These are phyloP conservation scores for Neostethus bicornis DNA, from an alignment of 2,797 vertebrate species.

Conservation along the genomic window DNA sequence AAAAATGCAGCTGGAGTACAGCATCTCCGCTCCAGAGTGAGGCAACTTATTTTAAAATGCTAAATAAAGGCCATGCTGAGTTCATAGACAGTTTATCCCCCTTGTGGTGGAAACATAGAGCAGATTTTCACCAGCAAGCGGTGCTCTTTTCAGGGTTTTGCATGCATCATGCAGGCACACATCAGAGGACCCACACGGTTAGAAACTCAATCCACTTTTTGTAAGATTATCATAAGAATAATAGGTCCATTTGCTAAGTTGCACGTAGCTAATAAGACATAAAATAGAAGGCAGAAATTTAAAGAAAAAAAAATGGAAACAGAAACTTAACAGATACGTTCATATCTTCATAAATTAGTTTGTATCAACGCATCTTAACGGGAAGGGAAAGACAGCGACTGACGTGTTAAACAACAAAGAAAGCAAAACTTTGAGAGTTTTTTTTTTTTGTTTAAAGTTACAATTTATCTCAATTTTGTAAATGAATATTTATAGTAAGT, in stretches of 20 bases:
- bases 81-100: constrained; percentile 30
- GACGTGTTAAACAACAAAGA: constrained; percentile 1
- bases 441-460: constrained; percentile 32
- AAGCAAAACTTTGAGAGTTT: constrained; percentile 23
- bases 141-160: constrained; percentile 54
- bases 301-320: constrained; percentile 39
- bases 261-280: constrained; percentile 50
- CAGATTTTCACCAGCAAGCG: constrained; percentile 63
- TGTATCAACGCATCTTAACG: constrained; percentile 34
- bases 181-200: constrained; percentile 14
- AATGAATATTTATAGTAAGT: neutral
- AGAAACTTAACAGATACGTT: constrained; percentile 21
- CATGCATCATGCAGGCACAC: constrained; percentile 53
- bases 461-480: constrained; percentile 13
- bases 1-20: constrained; percentile 39
- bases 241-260: constrained; percentile 66
- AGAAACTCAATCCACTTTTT: constrained; percentile 34
- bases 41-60: constrained; percentile 45
- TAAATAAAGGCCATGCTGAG: constrained; percentile 47
- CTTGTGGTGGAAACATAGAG: constrained; percentile 28
- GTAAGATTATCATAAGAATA: constrained; percentile 45
- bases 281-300: constrained; percentile 56
- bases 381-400: constrained; percentile 25
- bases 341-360: constrained; percentile 12
- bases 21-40: constrained; percentile 42